Conservation (phyloP, 2,797 vertebrate species). For the Dallia pectoralis region DNA sequence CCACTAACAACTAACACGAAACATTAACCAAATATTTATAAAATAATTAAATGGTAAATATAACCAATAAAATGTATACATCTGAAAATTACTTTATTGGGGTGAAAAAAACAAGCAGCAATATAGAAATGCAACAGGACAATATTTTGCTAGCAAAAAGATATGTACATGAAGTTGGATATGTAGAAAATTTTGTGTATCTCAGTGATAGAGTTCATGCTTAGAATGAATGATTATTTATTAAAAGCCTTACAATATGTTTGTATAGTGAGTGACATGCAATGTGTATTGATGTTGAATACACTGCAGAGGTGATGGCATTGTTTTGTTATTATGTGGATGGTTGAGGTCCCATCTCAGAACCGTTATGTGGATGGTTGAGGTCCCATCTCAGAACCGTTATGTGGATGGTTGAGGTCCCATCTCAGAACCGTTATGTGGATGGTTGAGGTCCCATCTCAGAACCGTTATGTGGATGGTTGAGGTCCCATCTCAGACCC, state of each 20-base stretch:
- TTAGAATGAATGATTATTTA: neutral
- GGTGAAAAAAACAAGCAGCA: too few species aligned
- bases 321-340: neutral
- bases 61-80: too few species aligned
- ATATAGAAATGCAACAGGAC: too few species aligned
- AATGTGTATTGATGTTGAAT: neutral
- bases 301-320: neutral
- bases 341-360: neutral
- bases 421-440: neutral
- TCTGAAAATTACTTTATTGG: too few species aligned
- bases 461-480: neutral
- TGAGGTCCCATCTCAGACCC: neutral
- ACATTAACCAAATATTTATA: too few species aligned
- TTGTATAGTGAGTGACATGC: neutral
- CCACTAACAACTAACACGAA: too few species aligned
- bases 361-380: neutral
- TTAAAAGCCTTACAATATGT: neutral
- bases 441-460: neutral
- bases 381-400: neutral
- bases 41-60: too few species aligned
- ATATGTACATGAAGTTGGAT: too few species aligned
- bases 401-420: neutral
- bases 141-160: neutral
- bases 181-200: too few species aligned
- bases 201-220: neutral